These are phyloP conservation scores for Mesorhabditis belari DNA, from an alignment of 2,888 invertebrate species.

Conservation along the genomic window DNA sequence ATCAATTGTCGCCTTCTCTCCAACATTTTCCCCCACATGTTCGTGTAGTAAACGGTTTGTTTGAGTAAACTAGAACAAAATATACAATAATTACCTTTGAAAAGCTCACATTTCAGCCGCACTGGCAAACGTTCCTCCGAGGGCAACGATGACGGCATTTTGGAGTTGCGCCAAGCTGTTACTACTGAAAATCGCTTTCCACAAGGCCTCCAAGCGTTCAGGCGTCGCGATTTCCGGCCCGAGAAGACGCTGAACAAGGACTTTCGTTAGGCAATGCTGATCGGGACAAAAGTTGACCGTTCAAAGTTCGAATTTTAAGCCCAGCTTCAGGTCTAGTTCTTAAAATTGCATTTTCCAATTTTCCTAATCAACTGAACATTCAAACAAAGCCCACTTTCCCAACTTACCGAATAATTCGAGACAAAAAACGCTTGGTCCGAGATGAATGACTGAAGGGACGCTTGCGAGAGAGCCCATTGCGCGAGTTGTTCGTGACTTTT, in stretches of 20 bases:
- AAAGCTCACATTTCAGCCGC: not conserved
- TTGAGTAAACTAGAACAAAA: not conserved
- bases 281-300: no score
- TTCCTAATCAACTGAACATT: not conserved
- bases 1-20: not conserved
- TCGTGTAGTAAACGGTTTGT: not conserved
- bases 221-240: not conserved
- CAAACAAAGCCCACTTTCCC: not conserved
- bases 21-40: not conserved
- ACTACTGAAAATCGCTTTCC: not conserved
- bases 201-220: not conserved
- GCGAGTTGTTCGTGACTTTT: conserved; percentile 84
- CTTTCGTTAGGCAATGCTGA: no score
- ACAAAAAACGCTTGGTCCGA: conserved; percentile 24
- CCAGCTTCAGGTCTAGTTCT: not conserved
- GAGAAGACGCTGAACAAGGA: no score
- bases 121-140: not conserved
- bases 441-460: conserved; percentile 59
- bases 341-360: not conserved
- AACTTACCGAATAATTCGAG: conserved; percentile 1
- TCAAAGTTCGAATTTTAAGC: no score
- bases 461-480: conserved; percentile 90
- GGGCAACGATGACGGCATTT: not conserved
- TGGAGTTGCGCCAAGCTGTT: not conserved
- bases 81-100: not conserved